These are phyloP conservation scores for Cosmorhoe ocellata DNA, from an alignment of 2,888 invertebrate species.

Conservation along the genomic window DNA sequence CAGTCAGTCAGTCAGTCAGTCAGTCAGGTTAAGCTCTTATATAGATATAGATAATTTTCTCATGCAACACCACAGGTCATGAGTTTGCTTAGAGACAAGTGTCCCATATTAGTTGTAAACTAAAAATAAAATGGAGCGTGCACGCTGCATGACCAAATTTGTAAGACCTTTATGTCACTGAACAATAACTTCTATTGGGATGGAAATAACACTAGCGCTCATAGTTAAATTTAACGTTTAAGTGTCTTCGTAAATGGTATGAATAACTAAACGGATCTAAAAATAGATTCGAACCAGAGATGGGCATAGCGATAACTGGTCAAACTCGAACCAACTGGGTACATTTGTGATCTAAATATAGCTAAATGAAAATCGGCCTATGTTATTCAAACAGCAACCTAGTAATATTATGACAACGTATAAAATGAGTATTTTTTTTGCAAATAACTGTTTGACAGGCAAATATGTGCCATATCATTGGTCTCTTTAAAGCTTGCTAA, in stretches of 20 bases:
- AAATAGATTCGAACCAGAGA: constrained; percentile 61
- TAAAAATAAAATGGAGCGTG: constrained; percentile 1
- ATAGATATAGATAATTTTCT: too few species aligned
- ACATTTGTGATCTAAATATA: constrained; percentile 61
- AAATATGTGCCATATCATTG: too few species aligned
- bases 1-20: too few species aligned
- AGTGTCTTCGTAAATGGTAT: constrained; percentile 51
- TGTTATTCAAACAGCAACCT: neutral
- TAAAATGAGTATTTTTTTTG: too few species aligned
- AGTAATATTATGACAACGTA: too few species aligned
- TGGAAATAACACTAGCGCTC: constrained; percentile 5
- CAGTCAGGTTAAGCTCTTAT: too few species aligned
- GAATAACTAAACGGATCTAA: constrained; percentile 65
- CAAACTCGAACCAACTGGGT: constrained; percentile 59
- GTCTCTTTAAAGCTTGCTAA: too few species aligned
- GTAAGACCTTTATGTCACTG: constrained; percentile 14
- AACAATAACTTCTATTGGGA: constrained; percentile 21
- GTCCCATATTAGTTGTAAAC: too few species aligned
- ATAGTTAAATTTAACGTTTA: constrained; percentile 11
- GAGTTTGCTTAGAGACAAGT: too few species aligned
- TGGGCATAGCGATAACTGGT: constrained; percentile 64
- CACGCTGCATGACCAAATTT: constrained; percentile 11
- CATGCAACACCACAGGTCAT: too few species aligned
- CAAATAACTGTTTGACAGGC: too few species aligned
- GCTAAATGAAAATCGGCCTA: constrained; percentile 22